These are phyloP conservation scores for Cheiracanthium punctorium DNA, from an alignment of 2,888 invertebrate genomes.

Conservation along the genomic window DNA sequence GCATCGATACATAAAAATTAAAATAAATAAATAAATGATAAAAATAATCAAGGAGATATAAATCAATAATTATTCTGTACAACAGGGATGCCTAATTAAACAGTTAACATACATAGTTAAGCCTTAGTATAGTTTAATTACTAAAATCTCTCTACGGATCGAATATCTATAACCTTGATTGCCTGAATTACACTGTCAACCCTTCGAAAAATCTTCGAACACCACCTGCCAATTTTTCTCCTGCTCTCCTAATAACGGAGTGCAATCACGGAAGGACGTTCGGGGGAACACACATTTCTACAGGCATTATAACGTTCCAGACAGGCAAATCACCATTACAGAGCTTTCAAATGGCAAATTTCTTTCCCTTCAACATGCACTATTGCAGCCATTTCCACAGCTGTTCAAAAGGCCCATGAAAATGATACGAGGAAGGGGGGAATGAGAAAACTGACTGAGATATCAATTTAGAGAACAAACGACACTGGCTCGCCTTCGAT, in stretches of 20 bases:
- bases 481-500: not conserved
- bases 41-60: no score
- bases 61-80: no score
- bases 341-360: slow-evolving; percentile 1
- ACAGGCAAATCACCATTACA: not conserved
- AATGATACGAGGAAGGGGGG: not conserved
- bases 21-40: no score
- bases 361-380: not conserved
- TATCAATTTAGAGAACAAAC: slow-evolving; percentile 3
- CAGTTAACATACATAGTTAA: no score
- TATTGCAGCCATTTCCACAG: not conserved
- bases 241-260: not conserved
- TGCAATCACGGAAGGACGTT: not conserved
- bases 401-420: not conserved
- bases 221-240: not conserved
- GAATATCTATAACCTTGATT: no score
- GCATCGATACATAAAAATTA: no score
- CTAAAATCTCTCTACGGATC: no score
- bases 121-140: no score
- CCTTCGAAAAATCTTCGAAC: not conserved
- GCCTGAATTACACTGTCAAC: no score
- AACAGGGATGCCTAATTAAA: no score
- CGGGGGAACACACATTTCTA: no score
- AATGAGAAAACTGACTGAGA: not conserved
- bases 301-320: no score